phyloP scores from a whole-genome alignment of 2,888 invertebrate species.

The Sceliomorpha sp. region DNA sequence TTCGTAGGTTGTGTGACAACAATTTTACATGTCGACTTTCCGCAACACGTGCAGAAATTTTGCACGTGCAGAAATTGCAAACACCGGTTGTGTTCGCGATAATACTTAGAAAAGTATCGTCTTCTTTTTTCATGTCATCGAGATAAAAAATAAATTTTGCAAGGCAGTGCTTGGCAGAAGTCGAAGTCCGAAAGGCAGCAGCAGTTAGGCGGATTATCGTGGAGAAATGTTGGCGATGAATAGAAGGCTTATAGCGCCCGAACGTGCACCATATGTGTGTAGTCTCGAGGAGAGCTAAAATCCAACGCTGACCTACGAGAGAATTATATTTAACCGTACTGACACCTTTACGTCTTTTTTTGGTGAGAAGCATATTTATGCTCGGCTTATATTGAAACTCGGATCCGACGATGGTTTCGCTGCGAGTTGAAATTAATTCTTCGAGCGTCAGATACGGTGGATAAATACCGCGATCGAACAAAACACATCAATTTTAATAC shows the following conservation, averaged over 20 bases:
- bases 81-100: too few relatives aligned
- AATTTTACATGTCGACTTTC: too few relatives aligned
- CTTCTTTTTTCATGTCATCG: constrained; percentile 28
- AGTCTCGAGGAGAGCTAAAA: constrained; percentile 32
- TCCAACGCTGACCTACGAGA: constrained; percentile 23
- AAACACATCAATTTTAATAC: constrained; percentile 2
- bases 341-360: constrained; percentile 43
- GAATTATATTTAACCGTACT: constrained; percentile 39
- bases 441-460: not conserved
- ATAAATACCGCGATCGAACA: constrained; percentile 17
- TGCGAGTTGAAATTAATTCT: constrained; percentile 7
- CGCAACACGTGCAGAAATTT: too few relatives aligned
- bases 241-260: constrained; percentile 41
- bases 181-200: constrained; percentile 29
- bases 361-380: constrained; percentile 19
- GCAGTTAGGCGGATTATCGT: constrained; percentile 37
- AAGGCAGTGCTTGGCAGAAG: constrained; percentile 34
- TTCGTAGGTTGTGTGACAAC: too few relatives aligned
- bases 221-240: constrained; percentile 28
- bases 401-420: not conserved
- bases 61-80: too few relatives aligned
- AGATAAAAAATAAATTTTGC: constrained; percentile 31
- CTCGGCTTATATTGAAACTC: constrained; percentile 4
- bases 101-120: too few relatives aligned
- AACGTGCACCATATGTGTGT: constrained; percentile 32